Evolutionary conservation across 2,888 invertebrate species (phyloP).

Genomic region (Scaptomyza tumidula): DNA sequence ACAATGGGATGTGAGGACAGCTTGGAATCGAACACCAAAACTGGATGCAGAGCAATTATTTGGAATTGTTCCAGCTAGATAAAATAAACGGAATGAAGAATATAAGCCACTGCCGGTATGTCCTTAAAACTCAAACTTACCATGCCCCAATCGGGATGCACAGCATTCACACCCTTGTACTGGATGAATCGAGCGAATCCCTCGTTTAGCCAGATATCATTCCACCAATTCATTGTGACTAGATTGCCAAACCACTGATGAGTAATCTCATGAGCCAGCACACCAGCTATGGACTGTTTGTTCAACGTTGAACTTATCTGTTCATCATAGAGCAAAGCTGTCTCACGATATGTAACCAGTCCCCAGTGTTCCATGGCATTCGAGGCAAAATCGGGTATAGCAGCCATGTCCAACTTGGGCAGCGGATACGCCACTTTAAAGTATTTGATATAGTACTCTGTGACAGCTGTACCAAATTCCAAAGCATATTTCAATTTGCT

Average conservation of each 20-base stretch:
- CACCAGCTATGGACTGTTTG: slow-evolving; percentile 90
- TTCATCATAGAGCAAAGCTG: slow-evolving; percentile 91
- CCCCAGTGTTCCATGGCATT: slow-evolving; percentile 99
- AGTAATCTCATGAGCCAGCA: slow-evolving; percentile 96
- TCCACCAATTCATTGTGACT: slow-evolving; percentile 97
- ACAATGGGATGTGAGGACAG: slow-evolving; percentile 95
- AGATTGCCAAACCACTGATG: slow-evolving; percentile 97
- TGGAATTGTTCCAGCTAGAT: slow-evolving; percentile 91
- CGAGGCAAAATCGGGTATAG: slow-evolving; percentile 82
- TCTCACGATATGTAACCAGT: slow-evolving; percentile 95
- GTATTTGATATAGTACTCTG: slow-evolving; percentile 92
- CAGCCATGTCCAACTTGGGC: slow-evolving; percentile 89
- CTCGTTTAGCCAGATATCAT: slow-evolving; percentile 96
- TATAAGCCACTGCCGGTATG: slow-evolving; percentile 14
- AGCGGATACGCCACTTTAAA: slow-evolving; percentile 94
- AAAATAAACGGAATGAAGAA: background rate
- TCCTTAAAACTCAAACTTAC: slow-evolving; percentile 83
- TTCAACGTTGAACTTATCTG: slow-evolving; percentile 90
- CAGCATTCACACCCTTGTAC: slow-evolving; percentile 89
- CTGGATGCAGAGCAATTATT: slow-evolving; percentile 88
- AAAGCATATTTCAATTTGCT: slow-evolving; percentile 91
- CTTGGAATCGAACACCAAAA: slow-evolving; percentile 90
- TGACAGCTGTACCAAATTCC: slow-evolving; percentile 89
- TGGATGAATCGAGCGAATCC: slow-evolving; percentile 96
- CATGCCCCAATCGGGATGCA: slow-evolving; percentile 92